Base-by-base conservation (phyloP, 2,797 vertebrate species). In the Pangasius mekongensis region DNA sequence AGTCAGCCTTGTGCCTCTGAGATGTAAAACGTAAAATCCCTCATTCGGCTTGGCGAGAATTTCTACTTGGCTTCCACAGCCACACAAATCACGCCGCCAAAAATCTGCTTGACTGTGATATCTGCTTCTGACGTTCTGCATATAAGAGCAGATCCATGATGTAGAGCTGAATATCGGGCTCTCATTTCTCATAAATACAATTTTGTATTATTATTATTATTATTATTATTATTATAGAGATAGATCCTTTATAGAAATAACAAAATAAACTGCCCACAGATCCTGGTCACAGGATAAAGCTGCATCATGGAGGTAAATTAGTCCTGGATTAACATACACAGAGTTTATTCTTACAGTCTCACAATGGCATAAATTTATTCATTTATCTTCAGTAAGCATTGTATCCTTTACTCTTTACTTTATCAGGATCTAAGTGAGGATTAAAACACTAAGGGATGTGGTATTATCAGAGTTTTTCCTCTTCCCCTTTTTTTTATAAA, bases 91-190 rank as follows among this genome's bases (percentile, higher is more conserved):
- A 56, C n/a, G 7, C 52, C 47, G 82, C 82, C 47, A 84, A 56
- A 62, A 84, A 67, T 39, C 74, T 82, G 81, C 78, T 47, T 30
- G 66, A 82, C 52, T 87, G 67, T 49, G 87, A 81, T 56, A 87
- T 86, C 73, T 76, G 73, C 84, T 71, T 86, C 78, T 86, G 84
- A 87, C 39, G 67, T 62, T 84, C 87, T 71, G 8, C 56, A n/a
- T 62, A 56, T 67, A 84, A 66, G 56, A 76, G 54, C 49, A 71
- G 56, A 56, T 62, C 39, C 81, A 64, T 64, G 56, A 5, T 39
- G n/a, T 11, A 20, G 27, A 58, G 78, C 27, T 73, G 33, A 87
- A 87, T 87, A 49, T 73, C 30, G n/a, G 7, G 16, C 39, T 83
- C 30, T n/a, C 30, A 13, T 81, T 73, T 73, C 39, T 24, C 20